A percentile compares a stretch with the other conserved stretches of the same genome.
phyloP scores from a whole-genome alignment of 2,113 vertebrate genomes.

The Bubalus kerabau region DNA sequence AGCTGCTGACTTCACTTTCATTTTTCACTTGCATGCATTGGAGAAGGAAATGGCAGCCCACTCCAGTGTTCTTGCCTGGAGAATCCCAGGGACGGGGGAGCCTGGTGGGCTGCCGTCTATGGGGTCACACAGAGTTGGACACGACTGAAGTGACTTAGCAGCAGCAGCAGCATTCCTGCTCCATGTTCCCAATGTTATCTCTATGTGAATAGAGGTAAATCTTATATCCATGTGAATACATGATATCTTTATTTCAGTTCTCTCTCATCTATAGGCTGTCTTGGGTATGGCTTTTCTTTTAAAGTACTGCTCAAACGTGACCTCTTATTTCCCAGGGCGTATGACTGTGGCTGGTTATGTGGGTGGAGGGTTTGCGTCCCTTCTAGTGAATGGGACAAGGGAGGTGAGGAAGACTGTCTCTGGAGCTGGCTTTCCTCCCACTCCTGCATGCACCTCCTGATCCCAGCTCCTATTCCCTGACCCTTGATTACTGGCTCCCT shows the following conservation, averaged over 20 bases:
- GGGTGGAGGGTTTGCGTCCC: neutral
- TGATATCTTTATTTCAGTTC: neutral
- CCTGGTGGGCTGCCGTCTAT: no score
- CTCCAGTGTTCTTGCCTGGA: no score
- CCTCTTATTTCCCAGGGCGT: neutral
- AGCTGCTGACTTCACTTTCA: no score
- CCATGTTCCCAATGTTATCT: neutral
- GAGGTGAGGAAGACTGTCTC: neutral
- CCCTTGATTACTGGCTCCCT: neutral
- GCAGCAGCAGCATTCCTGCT: no score
- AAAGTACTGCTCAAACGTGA: neutral
- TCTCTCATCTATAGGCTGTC: neutral
- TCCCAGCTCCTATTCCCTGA: neutral
- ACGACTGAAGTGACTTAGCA: no score
- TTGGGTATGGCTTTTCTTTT: neutral
- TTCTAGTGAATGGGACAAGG: neutral
- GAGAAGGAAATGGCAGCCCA: no score
- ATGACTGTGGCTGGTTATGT: neutral
- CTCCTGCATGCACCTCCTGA: neutral
- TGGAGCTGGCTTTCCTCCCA: neutral
- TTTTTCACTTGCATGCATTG: no score
- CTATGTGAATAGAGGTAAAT: no score
- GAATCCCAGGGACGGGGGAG: no score
- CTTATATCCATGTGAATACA: neutral
- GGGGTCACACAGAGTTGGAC: no score